Evolutionary conservation across 2,888 invertebrate species (phyloP).

Genomic region (Mesorhabditis spiculigera): DNA sequence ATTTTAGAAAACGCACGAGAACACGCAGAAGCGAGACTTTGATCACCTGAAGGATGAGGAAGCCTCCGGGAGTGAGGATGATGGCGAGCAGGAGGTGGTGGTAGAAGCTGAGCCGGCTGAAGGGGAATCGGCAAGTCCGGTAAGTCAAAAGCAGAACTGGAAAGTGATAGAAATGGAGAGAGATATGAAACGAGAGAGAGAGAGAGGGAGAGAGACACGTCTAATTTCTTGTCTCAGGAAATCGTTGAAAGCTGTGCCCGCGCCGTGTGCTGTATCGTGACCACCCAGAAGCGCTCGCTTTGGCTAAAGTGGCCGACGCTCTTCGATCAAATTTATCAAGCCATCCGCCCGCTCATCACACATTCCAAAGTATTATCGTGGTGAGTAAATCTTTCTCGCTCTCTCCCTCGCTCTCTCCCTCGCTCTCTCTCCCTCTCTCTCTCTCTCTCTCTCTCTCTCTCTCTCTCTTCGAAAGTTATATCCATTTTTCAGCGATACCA

Average conservation of each 20-base stretch:
- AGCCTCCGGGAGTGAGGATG: slow-evolving; percentile 5
- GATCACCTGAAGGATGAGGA: slow-evolving; percentile 11
- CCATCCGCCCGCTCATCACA: slow-evolving; percentile 34
- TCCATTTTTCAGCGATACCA: not conserved
- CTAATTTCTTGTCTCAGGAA: not conserved
- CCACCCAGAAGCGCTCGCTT: slow-evolving; percentile 26
- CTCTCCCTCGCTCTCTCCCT: not conserved
- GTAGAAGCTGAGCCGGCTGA: not conserved
- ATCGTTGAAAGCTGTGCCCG: slow-evolving; percentile 20
- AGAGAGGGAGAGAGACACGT: no score
- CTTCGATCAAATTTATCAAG: slow-evolving; percentile 38
- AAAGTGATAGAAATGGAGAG: no score
- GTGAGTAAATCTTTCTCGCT: not conserved
- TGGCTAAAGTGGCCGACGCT: slow-evolving; percentile 39
- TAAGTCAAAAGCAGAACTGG: not conserved
- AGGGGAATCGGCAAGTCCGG: not conserved
- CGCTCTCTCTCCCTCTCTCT: not conserved
- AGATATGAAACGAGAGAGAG: no score
- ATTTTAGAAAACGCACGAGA: not conserved
- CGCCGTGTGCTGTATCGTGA: slow-evolving; percentile 26
- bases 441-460: not conserved
- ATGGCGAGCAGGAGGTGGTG: not conserved
- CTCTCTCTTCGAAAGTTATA: not conserved
- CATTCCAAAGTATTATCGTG: slow-evolving; percentile 13
- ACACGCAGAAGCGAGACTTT: not conserved